phyloP scores from a whole-genome alignment of 2,797 vertebrate species.

The Bryconaethiops microstoma region DNA sequence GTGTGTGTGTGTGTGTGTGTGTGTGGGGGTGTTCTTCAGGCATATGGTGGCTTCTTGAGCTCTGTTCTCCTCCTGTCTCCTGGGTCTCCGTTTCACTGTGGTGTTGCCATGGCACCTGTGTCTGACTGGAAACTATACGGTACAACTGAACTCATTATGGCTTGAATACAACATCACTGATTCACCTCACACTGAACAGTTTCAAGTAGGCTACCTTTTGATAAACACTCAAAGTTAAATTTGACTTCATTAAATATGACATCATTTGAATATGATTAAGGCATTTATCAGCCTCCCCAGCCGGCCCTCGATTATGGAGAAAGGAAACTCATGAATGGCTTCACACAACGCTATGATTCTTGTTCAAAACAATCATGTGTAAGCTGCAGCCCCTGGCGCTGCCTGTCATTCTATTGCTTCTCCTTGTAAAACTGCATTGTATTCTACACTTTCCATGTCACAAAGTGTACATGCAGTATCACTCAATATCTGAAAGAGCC shows the following conservation, averaged over 20 bases:
- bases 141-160: constrained; percentile 43
- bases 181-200: not conserved
- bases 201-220: constrained; percentile 7
- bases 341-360: not conserved
- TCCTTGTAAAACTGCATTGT: not conserved
- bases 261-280: constrained; percentile 22
- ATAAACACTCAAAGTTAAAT: constrained; percentile 1
- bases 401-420: not conserved
- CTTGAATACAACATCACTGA: constrained; percentile 5
- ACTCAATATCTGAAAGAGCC: not conserved
- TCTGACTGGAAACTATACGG: constrained; percentile 78
- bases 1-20: not conserved
- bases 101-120: constrained; percentile 72
- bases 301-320: not conserved
- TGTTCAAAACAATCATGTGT: not conserved
- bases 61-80: constrained; percentile 71
- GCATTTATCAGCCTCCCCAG: not conserved
- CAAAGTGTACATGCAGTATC: not conserved
- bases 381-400: not conserved
- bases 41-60: constrained; percentile 75
- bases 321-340: not conserved
- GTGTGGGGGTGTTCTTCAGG: constrained; percentile 57
- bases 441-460: not conserved
- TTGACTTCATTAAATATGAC: no score
- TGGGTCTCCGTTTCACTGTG: constrained; percentile 68